Conservation (phyloP, 1,140 invertebrate genomes). For the Brachionus rotundiformis region DNA sequence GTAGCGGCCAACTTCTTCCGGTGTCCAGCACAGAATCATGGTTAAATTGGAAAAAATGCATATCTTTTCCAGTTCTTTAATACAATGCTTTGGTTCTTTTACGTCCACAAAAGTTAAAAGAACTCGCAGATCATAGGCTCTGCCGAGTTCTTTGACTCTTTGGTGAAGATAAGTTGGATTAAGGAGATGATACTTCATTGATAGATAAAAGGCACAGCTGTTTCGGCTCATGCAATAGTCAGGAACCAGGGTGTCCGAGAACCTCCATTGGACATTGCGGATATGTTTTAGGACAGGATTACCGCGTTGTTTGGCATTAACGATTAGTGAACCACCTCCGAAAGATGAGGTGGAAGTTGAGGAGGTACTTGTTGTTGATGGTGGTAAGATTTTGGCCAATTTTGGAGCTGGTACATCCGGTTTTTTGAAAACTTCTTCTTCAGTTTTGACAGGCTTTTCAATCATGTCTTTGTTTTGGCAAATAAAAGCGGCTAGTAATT, state of each 20-base stretch:
- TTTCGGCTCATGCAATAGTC: slow-evolving; percentile 41
- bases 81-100: slow-evolving; percentile 39
- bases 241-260: slow-evolving; percentile 25
- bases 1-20: slow-evolving; percentile 46
- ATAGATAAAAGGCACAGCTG: slow-evolving; percentile 49
- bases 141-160: background rate
- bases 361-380: background rate
- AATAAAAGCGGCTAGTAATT: slow-evolving; percentile 21
- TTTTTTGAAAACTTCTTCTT: slow-evolving; percentile 38
- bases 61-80: slow-evolving; percentile 50
- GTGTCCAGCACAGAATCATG: slow-evolving; percentile 40
- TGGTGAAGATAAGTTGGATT: slow-evolving; percentile 51
- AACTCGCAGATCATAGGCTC: slow-evolving; percentile 27
- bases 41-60: slow-evolving; percentile 42
- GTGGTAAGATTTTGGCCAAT: background rate
- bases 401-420: slow-evolving; percentile 12
- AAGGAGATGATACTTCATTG: slow-evolving; percentile 48
- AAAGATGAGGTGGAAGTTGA: background rate
- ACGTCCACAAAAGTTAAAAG: slow-evolving; percentile 20
- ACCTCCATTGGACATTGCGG: slow-evolving; percentile 47
- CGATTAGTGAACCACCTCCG: slow-evolving; percentile 30
- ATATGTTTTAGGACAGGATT: slow-evolving; percentile 51
- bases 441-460: slow-evolving; percentile 21
- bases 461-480: slow-evolving; percentile 43
- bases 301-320: slow-evolving; percentile 41